Base-by-base conservation (phyloP, 2,113 vertebrate genomes). In the Beaufortia kweichowensis region DNA sequence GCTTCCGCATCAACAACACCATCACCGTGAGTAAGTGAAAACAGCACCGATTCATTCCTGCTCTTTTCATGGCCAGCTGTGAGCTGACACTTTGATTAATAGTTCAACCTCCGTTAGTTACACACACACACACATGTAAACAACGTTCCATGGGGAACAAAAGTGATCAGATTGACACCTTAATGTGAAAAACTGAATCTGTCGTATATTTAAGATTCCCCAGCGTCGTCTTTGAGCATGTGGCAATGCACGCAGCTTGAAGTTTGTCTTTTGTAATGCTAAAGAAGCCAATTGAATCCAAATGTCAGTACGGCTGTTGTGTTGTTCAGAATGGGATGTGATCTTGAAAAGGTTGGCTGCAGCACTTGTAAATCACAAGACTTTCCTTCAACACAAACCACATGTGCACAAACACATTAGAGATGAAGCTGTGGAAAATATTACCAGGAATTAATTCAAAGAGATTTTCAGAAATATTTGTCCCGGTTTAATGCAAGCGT, bases 1-100 rank as follows among this genome's bases (percentile, higher is more conserved):
- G 97, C 81, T 99, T 98, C 90, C 94, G 92, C 83, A 95, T 99
- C 89, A 99, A 99, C 0, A 96, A 98, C 79, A 96, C 95, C 0
- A 71, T 94, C 21, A 97, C 95, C 0, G 82, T 96, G 82, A 98
- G 97, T 99, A 91, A 98, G 97, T 90, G 26, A 62, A 64, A 43
- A 56, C 76, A 75, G 50, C 82, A 35, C n/a, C 24, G 50, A 39
- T 0, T 3, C 2, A 70, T 56, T 57, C 15, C 67, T 70, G 12
- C 9, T 56, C 14, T n/a, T 56, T 56, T 8, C 21, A 39, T 17
- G 33, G 29, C 48, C 29, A 55, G 4, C 64, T 66, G 39, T 9
- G 24, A 6, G 17, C 46, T 33, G 26, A 46, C 28, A 17, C 3
- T 35, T 33, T 56, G 14, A 53, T n/a, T 55, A 21, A 50, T 29